Conservation (phyloP, 2,113 vertebrate genomes). For the Syngnathus typhle region DNA sequence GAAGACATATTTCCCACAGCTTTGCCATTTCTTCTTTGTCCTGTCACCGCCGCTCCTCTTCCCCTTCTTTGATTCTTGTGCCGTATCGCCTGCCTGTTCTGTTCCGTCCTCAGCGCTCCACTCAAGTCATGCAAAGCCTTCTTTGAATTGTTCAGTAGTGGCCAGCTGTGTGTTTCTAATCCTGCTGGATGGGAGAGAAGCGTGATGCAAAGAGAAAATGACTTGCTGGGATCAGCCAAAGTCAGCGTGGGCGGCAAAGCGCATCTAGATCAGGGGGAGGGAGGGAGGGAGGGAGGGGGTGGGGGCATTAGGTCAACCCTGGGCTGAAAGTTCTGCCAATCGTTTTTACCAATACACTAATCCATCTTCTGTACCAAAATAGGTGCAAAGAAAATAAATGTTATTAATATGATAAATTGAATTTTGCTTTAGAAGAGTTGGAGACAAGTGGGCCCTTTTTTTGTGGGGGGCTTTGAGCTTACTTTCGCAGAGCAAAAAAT, state of each 20-base stretch:
- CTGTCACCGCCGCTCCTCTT: constrained; percentile 6
- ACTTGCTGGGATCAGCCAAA: constrained; percentile 17
- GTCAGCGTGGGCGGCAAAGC: neutral
- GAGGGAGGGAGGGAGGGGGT: too few species aligned
- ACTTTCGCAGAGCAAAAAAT: too few species aligned
- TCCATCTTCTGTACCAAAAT: neutral
- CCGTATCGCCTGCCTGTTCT: constrained; percentile 14
- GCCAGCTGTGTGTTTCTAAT: constrained; percentile 27
- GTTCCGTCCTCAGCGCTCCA: constrained; percentile 34
- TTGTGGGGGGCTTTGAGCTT: neutral
- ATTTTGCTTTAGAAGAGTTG: neutral
- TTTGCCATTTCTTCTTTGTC: constrained; percentile 12
- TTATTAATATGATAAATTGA: too few species aligned
- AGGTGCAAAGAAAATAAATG: too few species aligned
- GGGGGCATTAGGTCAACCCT: too few species aligned
- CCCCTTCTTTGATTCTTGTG: neutral
- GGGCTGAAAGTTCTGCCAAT: too few species aligned
- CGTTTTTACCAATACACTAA: neutral
- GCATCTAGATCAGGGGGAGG: too few species aligned
- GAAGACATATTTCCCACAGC: constrained; percentile 32
- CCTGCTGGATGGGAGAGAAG: constrained; percentile 17
- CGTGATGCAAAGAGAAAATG: constrained; percentile 8
- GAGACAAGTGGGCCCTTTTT: neutral
- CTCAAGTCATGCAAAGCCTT: constrained; percentile 45
- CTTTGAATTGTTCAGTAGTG: constrained; percentile 39